Base-by-base conservation (phyloP, 2,797 vertebrate species). In the Luscinia megarhynchos region DNA sequence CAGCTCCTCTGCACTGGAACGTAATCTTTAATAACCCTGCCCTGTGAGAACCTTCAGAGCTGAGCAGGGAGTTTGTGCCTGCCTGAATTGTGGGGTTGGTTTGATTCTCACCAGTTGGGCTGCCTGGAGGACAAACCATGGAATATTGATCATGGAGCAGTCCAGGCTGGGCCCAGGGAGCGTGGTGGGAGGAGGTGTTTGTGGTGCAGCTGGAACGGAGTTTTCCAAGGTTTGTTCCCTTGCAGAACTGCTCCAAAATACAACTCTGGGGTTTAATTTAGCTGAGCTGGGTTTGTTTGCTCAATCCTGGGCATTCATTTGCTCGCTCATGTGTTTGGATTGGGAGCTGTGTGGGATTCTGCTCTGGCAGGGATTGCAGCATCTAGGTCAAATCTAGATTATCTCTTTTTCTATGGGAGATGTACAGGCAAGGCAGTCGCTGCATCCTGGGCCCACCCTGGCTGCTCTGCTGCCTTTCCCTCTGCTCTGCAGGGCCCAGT, bases 81-180 rank as follows among this genome's bases (percentile, higher is more conserved):
- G 26, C 36, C 11, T n/a, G 43, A 70, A 38, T 54, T 53, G 43
- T 54, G 27, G 74, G 78, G 27, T 74, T 57, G 30, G 30, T 34
- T 77, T 89, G 86, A 68, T 38, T 70, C 51, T 82, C 66, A 78
- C 72, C 84, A 40, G 24, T 10, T 87, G 66, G 68, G 64, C 40
- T 83, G 89, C 82, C 80, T 83, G 59, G 57, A 96, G 93, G 95
- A 83, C 81, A 87, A 34, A 29, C n/a, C 88, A 84, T 3, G 93
- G 96, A 97, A 95, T 94, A 94, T 87, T 96, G 95, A 94, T 97
- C 80, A 68, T 2, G 45, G 22, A 95, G 58, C 48, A 40, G 62
- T 29, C 59, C 4, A 27, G 87, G 84, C 38, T 64, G 29, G 59
- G 67, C 69, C 9, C 21, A 32, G 61, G 77, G 77, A 89, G 72